These are phyloP conservation scores for Ramphastos sulfuratus DNA, from an alignment of 2,113 vertebrate genomes.

Conservation along the genomic window DNA sequence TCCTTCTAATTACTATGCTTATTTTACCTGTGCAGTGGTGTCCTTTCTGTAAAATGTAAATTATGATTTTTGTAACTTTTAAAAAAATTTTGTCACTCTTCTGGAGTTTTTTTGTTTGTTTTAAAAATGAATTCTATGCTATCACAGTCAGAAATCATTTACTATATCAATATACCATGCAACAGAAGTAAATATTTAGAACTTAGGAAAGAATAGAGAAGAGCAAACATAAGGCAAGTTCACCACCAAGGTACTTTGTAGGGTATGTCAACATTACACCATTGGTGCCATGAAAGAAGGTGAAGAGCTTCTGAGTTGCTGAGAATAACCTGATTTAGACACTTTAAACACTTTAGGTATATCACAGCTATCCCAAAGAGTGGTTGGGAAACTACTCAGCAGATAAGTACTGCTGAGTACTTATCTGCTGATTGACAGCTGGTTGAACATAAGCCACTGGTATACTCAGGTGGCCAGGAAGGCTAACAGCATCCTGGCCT, in stretches of 20 bases:
- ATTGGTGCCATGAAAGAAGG: background rate
- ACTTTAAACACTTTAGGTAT: background rate
- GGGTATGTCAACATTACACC: accelerated
- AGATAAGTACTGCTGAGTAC: no score
- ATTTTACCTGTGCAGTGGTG: background rate
- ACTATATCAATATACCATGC: background rate
- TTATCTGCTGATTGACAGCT: no score
- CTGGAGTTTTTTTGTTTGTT: background rate
- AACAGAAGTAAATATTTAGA: background rate
- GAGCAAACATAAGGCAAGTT: background rate
- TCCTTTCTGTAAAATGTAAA: background rate
- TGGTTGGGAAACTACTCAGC: no score
- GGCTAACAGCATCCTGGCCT: no score
- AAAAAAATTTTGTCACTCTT: background rate
- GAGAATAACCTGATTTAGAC: background rate
- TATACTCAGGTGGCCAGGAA: no score
- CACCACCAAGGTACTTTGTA: background rate
- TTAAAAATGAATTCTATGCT: background rate
- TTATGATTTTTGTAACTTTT: background rate
- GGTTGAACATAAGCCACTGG: no score
- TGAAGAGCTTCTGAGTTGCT: background rate
- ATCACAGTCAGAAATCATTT: background rate
- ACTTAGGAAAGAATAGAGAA: background rate
- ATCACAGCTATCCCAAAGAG: no score
- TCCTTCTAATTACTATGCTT: background rate